Evolutionary conservation across 2,888 invertebrate species (phyloP).

Genomic region (Drosophila rubida): DNA sequence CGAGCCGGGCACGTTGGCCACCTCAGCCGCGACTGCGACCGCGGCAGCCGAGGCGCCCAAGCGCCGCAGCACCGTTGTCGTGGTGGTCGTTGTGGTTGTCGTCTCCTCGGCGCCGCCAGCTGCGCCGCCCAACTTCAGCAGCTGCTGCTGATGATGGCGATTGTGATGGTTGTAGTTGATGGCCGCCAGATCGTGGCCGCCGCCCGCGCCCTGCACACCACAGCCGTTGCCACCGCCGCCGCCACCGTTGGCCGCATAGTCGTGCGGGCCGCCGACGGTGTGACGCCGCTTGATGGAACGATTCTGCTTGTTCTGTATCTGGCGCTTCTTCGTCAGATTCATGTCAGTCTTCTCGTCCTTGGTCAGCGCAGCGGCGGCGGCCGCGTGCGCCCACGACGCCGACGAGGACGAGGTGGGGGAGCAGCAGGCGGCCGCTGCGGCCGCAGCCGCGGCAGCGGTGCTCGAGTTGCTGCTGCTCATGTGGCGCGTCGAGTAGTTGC

Average conservation of each 20-base stretch:
- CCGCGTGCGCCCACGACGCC: slow-evolving; percentile 61
- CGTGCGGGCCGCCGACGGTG: slow-evolving; percentile 97
- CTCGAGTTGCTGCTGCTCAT: slow-evolving; percentile 68
- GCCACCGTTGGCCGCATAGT: slow-evolving; percentile 85
- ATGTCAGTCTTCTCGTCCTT: slow-evolving; percentile 92
- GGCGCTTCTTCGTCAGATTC: slow-evolving; percentile 91
- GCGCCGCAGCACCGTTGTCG: slow-evolving; percentile 67
- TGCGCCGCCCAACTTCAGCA: slow-evolving; percentile 54
- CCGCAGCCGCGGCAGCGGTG: slow-evolving; percentile 77
- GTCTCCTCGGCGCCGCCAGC: slow-evolving; percentile 60
- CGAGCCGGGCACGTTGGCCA: slow-evolving; percentile 44
- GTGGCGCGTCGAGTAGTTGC: slow-evolving; percentile 84
- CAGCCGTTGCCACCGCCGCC: slow-evolving; percentile 10
- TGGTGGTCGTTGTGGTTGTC: slow-evolving; percentile 69
- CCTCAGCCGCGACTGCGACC: slow-evolving; percentile 12
- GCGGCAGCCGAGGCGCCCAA: slow-evolving; percentile 48
- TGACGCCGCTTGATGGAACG: slow-evolving; percentile 93
- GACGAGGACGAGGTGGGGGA: slow-evolving; percentile 64
- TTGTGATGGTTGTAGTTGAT: slow-evolving; percentile 75
- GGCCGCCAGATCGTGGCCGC: slow-evolving; percentile 62
- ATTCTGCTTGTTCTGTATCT: slow-evolving; percentile 85
- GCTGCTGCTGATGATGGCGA: slow-evolving; percentile 72
- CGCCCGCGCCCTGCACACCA: neutral
- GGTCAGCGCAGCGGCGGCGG: slow-evolving; percentile 85
- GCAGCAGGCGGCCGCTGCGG: slow-evolving; percentile 74